Base-by-base conservation (phyloP, 2,888 invertebrate species). In the Lumbricus terrestris region DNA sequence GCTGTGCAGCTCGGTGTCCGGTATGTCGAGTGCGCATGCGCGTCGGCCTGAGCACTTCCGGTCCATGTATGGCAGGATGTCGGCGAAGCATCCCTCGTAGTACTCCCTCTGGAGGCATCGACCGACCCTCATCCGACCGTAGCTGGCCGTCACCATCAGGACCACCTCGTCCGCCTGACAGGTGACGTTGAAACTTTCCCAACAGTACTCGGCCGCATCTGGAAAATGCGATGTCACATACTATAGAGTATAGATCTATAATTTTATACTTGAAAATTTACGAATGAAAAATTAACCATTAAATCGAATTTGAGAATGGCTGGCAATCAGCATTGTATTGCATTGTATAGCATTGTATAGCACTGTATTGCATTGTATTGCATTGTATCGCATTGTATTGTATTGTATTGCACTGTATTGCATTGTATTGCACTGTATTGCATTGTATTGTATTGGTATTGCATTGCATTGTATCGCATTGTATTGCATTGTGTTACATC, bases 181-280 rank as follows among this genome's bases (percentile, higher is more conserved):
- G 20, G 92, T 90, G 11, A 91, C 91, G 37, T 91, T 91, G 90
- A 92, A 92, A 15, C 40, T 33, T 83, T 92, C 89, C 92, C 91
- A 91, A 89, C 91, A 91, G 89, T 91, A 91, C 93, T 91, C 91
- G 37, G 95, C 88, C 33, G 69, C 38, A n/a, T 88, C 91, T 91
- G 89, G 35, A 90, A 37, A 23, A 69, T n/a, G n/a, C 8, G n/a
- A 69, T 8, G n/a, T 29, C 0, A n/a, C 29, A n/a, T 69, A n/a
- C 29, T 8, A 3, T 69, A 69, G n/a, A n/a, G 11, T 47, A 16
- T 4, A 20, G n/a, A n/a, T n/a, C n/a, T n/a, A n/a, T n/a, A n/a
- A n/a, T n/a, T n/a, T n/a, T n/a, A n/a, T n/a, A 40, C 8, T 40
- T 13, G 16, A 40, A 40, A 40, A 40, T 40, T n/a, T 40, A 40